Conservation (phyloP, 2,797 vertebrate genomes). For the Pelochelys cantorii region DNA sequence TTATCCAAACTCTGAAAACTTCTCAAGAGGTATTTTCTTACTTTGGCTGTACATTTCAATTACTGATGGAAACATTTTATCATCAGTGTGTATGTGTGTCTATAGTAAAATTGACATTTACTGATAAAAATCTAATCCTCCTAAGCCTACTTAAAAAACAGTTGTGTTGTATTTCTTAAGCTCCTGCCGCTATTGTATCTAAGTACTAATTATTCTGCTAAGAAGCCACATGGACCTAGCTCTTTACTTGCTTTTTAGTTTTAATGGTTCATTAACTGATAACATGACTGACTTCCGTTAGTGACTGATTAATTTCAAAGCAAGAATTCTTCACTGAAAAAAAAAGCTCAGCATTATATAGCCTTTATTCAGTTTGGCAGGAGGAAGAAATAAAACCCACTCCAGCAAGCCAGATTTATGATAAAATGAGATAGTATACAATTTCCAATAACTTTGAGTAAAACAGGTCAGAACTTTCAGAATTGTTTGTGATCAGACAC, state of each 20-base stretch:
- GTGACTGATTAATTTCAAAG: neutral
- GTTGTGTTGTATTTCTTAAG: neutral
- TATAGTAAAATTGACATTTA: neutral
- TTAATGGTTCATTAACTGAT: neutral
- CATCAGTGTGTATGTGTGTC: neutral
- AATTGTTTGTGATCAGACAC: neutral
- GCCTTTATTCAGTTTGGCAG: neutral
- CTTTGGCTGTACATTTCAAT: neutral
- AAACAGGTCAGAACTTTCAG: neutral
- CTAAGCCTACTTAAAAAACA: neutral
- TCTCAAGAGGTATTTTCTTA: neutral
- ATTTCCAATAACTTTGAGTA: conserved; percentile 4
- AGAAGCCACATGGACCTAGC: neutral
- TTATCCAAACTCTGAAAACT: neutral
- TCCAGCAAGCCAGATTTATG: neutral
- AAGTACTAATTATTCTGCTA: neutral
- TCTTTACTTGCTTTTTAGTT: neutral
- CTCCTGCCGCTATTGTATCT: neutral
- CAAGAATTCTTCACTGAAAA: rapidly evolving
- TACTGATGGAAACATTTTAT: neutral
- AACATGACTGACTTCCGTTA: neutral
- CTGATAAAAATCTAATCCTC: neutral
- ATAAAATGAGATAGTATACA: neutral
- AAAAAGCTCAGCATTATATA: neutral
- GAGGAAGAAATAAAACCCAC: neutral